phyloP scores from a whole-genome alignment of 1,140 invertebrate species.

The Tetragnatha versicolor region DNA sequence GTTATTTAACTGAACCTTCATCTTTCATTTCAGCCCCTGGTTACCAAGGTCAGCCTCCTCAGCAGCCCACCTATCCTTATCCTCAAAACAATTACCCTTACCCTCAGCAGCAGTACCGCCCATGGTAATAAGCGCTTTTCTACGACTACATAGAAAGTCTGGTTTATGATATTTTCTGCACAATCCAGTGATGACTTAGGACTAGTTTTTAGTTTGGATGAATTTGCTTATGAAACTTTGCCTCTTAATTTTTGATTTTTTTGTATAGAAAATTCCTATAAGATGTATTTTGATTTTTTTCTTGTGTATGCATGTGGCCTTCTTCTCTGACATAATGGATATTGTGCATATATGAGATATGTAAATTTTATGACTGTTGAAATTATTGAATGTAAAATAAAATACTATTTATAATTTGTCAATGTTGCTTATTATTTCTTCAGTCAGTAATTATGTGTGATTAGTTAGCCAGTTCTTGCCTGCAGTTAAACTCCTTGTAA shows the following conservation, averaged over 20 bases:
- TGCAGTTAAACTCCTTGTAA: no score
- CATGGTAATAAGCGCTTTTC: constrained; percentile 22
- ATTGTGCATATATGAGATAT: constrained; percentile 23
- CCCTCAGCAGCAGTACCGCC: constrained; percentile 39
- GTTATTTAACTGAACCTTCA: no score
- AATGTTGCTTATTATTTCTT: not conserved
- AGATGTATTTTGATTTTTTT: not conserved
- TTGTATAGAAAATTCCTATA: not conserved
- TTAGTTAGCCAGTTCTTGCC: no score
- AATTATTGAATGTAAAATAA: constrained; percentile 41
- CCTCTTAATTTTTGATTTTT: not conserved
- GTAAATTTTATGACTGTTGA: constrained; percentile 26
- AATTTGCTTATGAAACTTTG: not conserved
- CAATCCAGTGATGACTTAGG: constrained; percentile 21
- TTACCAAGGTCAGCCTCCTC: constrained; percentile 48
- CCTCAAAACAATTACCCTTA: constrained; percentile 36
- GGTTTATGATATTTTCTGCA: constrained; percentile 16
- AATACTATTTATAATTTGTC: constrained; percentile 22
- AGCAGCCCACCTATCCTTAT: not conserved
- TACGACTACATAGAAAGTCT: no score
- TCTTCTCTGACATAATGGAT: constrained; percentile 14
- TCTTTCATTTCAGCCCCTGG: constrained; percentile 27
- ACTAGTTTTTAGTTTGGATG: not conserved
- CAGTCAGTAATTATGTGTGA: not conserved
- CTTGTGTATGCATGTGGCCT: constrained; percentile 36